Evolutionary conservation across 1,140 invertebrate genomes (phyloP).

Genomic region (Aricia agestis): DNA sequence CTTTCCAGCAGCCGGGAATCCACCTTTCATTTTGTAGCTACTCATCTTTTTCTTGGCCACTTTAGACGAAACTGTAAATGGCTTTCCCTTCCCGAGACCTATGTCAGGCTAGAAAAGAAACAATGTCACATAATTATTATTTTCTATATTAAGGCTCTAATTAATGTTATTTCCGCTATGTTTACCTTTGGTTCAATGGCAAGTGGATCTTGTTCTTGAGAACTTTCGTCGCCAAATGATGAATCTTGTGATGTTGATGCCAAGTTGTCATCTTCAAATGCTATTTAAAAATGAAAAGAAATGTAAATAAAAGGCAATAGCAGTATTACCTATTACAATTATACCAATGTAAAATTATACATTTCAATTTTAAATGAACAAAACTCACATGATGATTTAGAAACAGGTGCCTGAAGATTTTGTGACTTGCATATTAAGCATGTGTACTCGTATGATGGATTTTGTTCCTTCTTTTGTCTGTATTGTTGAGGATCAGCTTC

Average conservation of each 20-base stretch:
- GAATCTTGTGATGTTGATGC: slow-evolving; percentile 83
- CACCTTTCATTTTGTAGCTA: slow-evolving; percentile 77
- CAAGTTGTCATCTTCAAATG: slow-evolving; percentile 80
- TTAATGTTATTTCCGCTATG: slow-evolving; percentile 8
- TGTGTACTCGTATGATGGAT: slow-evolving; percentile 91
- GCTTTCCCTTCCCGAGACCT: slow-evolving; percentile 87
- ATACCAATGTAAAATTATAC: no score
- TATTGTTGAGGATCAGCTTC: slow-evolving; percentile 89
- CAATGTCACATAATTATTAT: background rate
- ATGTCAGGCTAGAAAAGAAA: slow-evolving; percentile 66
- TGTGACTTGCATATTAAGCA: slow-evolving; percentile 89
- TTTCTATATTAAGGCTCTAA: background rate
- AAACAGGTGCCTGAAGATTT: slow-evolving; percentile 71
- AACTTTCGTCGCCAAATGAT: slow-evolving; percentile 77
- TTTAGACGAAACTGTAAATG: slow-evolving; percentile 82
- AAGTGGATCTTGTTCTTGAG: slow-evolving; percentile 77
- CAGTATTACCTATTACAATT: background rate
- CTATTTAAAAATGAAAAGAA: slow-evolving; percentile 52
- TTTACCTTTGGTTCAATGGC: slow-evolving; percentile 79
- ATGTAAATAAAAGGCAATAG: slow-evolving; percentile 1
- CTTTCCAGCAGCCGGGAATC: slow-evolving; percentile 81
- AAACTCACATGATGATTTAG: slow-evolving; percentile 78
- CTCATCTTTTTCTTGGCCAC: slow-evolving; percentile 87
- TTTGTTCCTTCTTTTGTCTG: slow-evolving; percentile 86
- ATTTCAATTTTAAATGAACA: background rate